Conservation (phyloP, 1,140 invertebrate genomes). For the Pteromalus puparum region DNA sequence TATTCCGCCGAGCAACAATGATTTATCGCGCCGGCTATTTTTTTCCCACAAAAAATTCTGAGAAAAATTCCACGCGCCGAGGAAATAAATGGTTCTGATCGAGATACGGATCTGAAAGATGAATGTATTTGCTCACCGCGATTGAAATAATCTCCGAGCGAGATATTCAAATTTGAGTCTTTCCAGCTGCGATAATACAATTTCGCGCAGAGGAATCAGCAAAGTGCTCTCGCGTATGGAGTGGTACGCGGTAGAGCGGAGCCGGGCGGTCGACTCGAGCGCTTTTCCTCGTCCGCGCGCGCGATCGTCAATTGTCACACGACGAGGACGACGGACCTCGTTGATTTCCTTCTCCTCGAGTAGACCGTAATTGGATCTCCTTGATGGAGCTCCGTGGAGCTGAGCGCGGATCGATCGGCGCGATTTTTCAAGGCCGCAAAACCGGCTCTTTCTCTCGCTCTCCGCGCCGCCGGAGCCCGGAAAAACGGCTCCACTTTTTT, state of each 20-base stretch:
- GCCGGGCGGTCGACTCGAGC: background rate
- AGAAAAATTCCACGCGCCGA: too few relatives aligned
- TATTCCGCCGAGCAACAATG: too few relatives aligned
- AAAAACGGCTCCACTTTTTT: conserved; percentile 34
- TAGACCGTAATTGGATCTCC: conserved; percentile 56
- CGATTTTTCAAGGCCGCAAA: conserved; percentile 52
- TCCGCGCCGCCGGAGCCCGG: background rate
- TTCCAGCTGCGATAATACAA: too few relatives aligned
- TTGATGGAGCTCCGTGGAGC: conserved; percentile 53
- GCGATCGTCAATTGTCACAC: conserved; percentile 46
- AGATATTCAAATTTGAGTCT: background rate
- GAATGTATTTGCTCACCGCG: too few relatives aligned
- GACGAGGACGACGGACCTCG: background rate
- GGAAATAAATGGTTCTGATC: too few relatives aligned
- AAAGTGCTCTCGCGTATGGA: too few relatives aligned
- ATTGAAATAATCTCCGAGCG: background rate
- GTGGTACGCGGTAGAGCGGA: background rate
- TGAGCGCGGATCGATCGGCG: conserved; percentile 38
- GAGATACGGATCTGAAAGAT: too few relatives aligned
- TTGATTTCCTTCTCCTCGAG: conserved; percentile 49
- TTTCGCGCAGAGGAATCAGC: too few relatives aligned
- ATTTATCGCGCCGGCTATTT: too few relatives aligned
- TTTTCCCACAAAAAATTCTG: too few relatives aligned
- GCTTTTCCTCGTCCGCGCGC: conserved; percentile 16
- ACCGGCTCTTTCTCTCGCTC: conserved; percentile 41